Base-by-base conservation (phyloP, 2,888 invertebrate species). In the Brenthis daphne region DNA sequence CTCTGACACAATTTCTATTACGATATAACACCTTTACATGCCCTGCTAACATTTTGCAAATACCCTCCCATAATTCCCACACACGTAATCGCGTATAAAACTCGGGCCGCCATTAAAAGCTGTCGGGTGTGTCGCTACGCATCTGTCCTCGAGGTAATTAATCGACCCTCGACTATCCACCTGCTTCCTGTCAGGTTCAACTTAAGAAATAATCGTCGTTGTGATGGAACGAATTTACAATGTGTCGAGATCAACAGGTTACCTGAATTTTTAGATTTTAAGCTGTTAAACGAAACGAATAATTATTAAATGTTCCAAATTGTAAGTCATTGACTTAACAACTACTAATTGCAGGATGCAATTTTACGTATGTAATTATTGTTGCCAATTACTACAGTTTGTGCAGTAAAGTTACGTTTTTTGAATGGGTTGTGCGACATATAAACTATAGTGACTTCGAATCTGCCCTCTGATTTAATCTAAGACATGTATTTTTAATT, bases 121-220 rank as follows among this genome's bases (percentile, higher is more conserved):
- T 69, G 73, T 75, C 66, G 63, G 66, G 73, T 73, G 71, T 73
- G 76, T 77, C 75, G 74, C 65, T 67, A 54, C 80, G 61, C 81
- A 82, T 80, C 82, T 82, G 81, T 77, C 76, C 76, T 71, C 74
- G 68, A 72, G 75, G 80, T 83, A 83, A 86, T 85, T 80, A 84
- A 82, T 84, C 81, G 83, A 80, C 80, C 82, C 81, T 80, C 75
- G 75, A 70, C 77, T 74, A 78, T 78, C 82, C 87, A 88, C 86
- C 87, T 87, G 88, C 82, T 82, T 78, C 86, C 84, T 78, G 80
- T 76, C 75, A 78, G 73, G 60, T 68, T 72, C 67, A 63, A 60
- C 69, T 73, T 69, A 69, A 71, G 68, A 57, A 64, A 57, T 69
- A 50, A 66, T 64, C 54, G 65, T 55, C 8, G 13, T 69, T 56